Percentiles rank a stretch among this genome's conserved stretches.
Evolutionary conservation across 1,140 invertebrate genomes (phyloP).

Genomic region (Atta colombica): DNA sequence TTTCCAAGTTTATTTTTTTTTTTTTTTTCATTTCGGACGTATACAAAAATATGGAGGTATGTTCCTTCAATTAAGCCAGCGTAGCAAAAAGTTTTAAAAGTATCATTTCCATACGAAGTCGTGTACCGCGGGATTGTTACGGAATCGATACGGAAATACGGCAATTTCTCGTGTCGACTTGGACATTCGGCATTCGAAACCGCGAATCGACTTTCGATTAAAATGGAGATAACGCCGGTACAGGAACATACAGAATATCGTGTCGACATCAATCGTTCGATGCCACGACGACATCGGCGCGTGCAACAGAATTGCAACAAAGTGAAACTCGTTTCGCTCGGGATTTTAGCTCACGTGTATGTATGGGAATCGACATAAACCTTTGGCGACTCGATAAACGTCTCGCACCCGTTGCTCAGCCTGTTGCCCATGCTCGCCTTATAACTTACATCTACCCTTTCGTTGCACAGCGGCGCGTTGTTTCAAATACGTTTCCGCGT

Average conservation of each 20-base stretch:
- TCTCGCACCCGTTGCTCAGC: conserved; percentile 24
- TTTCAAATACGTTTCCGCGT: conserved; percentile 62
- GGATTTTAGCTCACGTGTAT: conserved; percentile 27
- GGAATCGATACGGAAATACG: conserved; percentile 26
- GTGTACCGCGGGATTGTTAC: conserved; percentile 36
- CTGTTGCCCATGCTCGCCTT: conserved; percentile 28
- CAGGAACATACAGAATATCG: conserved; percentile 56
- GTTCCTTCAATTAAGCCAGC: conserved; percentile 49
- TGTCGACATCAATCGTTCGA: conserved; percentile 53
- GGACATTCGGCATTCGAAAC: conserved; percentile 42
- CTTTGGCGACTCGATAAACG: conserved; percentile 51
- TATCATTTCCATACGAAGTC: conserved; percentile 34
- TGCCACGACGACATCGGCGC: conserved; percentile 39
- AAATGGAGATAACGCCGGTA: conserved; percentile 56
- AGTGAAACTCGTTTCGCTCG: conserved; percentile 50
- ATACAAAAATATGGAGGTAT: conserved; percentile 9
- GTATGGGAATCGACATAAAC: conserved; percentile 44
- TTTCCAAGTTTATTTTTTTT: not conserved
- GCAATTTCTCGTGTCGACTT: conserved; percentile 44
- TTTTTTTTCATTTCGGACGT: not conserved
- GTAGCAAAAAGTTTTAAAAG: conserved; percentile 13
- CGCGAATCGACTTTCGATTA: conserved; percentile 57
- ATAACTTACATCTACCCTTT: conserved; percentile 49
- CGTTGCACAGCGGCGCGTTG: conserved; percentile 50
- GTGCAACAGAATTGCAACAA: conserved; percentile 50